Evolutionary conservation across 2,797 vertebrate species (phyloP), one percentile per base, ranked within the genome.

Genomic region (Cynopterus sphinx): DNA sequence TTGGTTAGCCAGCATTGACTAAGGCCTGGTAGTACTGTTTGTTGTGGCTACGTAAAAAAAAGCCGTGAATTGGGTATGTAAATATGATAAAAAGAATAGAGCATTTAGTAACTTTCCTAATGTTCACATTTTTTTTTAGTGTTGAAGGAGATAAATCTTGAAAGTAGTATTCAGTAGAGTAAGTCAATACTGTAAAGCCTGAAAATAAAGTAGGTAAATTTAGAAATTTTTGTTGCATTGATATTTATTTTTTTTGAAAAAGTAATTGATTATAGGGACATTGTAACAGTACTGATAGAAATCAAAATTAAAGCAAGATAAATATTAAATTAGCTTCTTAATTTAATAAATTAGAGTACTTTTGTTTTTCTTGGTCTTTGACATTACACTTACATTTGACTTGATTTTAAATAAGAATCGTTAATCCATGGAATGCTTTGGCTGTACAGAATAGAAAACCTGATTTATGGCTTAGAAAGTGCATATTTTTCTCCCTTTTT

Each of bases 291-390:
- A 63, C 31, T 59, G 68, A 49, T 28, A 89, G 70, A 90, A 83
- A 51, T 93, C 9, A 90, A 85, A 96, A 55, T 49, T 88, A 75
- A 95, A 82, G 39, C 16, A 82, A 87, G 65, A 86, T 92, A 75
- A 87, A n/a, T 36, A 82, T 61, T 53, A 79, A 71, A 73, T 71
- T 10, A 81, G 59, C 33, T 85, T 86, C 17, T 39, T 93, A 77
- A 21, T 39, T 90, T 61, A 77, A 19, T 82, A 53, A 68, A 39
- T 73, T 84, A 78, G 51, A 61, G 17, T 39, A 15, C 36, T 94
- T 86, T 55, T 75, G 22, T 94, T 90, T 92, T 86, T 7, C 10
- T 89, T 73, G 51, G 16, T 59, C 73, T 61, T 71, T 63, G 57
- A 63, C 17, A 26, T 75, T 85, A 82, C n/a, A 7, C 68, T 91